These are phyloP conservation scores for Otus sunia DNA, from an alignment of 2,113 vertebrate genomes.

Conservation along the genomic window DNA sequence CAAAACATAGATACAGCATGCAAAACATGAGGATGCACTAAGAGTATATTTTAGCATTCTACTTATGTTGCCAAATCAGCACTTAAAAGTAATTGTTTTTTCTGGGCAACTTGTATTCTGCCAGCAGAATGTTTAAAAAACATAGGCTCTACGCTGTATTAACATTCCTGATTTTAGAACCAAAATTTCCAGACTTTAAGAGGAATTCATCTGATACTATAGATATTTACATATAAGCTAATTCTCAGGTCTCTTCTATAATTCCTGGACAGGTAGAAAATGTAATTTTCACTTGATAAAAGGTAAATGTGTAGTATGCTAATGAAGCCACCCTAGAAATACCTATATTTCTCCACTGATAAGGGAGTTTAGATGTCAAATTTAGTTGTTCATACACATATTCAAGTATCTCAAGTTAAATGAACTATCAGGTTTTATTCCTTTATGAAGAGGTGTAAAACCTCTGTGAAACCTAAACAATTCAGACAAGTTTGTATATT, in stretches of 20 bases:
- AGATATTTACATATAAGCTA: neutral
- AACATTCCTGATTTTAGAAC: neutral
- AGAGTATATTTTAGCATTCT: neutral
- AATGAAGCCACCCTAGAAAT: neutral
- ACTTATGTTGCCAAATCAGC: neutral
- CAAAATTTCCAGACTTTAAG: neutral
- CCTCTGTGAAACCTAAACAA: neutral
- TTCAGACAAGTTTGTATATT: neutral
- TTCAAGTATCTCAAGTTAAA: neutral
- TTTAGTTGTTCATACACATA: neutral
- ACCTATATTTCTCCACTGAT: neutral
- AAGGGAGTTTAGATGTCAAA: neutral
- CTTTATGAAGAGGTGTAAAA: neutral
- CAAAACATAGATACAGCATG: neutral
- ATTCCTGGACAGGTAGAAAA: fast-evolving
- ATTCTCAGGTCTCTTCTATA: neutral
- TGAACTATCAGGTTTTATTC: neutral
- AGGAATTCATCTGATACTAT: neutral
- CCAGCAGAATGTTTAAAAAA: neutral
- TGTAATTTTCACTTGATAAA: neutral
- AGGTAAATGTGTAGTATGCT: neutral
- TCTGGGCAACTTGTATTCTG: neutral
- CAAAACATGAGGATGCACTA: neutral
- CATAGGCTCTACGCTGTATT: neutral
- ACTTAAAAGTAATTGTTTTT: neutral